A percentile compares a stretch with the other conserved stretches of the same genome.
Conservation (phyloP, 2,888 invertebrate genomes). For the Diadromus collaris region DNA sequence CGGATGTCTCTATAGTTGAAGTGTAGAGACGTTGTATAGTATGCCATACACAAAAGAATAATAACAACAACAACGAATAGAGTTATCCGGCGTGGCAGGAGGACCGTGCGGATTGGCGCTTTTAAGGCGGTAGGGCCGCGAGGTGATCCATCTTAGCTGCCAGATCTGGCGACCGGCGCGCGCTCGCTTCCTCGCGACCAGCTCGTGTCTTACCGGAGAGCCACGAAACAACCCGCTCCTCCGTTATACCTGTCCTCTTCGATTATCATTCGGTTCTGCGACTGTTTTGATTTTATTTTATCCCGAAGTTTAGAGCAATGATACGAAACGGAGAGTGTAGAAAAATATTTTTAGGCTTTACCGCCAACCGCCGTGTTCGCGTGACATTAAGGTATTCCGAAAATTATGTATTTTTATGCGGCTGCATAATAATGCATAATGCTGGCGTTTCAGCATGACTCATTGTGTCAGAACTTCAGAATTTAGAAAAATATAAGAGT, state of each 20-base stretch:
- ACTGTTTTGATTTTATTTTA: conserved; percentile 52
- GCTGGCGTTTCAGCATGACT: too few relatives aligned
- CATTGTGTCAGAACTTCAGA: too few relatives aligned
- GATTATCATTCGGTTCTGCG: conserved; percentile 68
- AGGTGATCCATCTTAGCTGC: conserved; percentile 77
- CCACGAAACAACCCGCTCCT: conserved; percentile 69
- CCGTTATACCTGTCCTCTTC: conserved; percentile 72
- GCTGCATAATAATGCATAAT: too few relatives aligned
- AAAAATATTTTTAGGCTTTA: background rate
- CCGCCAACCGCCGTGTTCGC: too few relatives aligned
- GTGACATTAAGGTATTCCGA: background rate
- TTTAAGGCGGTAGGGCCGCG: conserved; percentile 69
- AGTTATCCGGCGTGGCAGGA: conserved; percentile 66
- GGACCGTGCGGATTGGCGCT: conserved; percentile 63
- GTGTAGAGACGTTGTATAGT: conserved; percentile 18
- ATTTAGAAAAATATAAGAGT: too few relatives aligned
- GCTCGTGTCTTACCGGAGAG: conserved; percentile 20
- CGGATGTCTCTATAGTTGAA: background rate
- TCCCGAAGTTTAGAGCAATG: background rate
- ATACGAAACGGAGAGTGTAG: background rate
- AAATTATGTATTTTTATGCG: too few relatives aligned
- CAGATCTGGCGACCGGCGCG: conserved; percentile 53
- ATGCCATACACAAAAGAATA: conserved; percentile 59
- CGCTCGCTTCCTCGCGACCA: conserved; percentile 24
- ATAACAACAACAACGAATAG: conserved; percentile 68